Evolutionary conservation across 35 echinoderm and acorn worm species (phyloP), one percentile per base, ranked within the genome.

Genomic region (Ophiothrix spiculata): DNA sequence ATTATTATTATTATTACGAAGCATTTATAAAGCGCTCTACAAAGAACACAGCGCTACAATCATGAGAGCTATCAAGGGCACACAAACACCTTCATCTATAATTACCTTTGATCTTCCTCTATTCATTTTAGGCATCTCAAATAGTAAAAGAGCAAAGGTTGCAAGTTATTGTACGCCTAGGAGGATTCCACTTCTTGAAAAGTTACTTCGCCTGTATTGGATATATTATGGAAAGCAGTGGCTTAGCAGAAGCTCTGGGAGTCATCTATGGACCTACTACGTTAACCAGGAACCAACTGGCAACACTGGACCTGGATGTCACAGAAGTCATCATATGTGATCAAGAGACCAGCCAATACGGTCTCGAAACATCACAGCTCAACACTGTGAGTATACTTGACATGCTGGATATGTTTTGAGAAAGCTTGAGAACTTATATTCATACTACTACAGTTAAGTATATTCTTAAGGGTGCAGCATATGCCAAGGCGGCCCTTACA

Each of bases 401-500:
- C n/a, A n/a, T n/a, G n/a, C n/a, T n/a, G n/a, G n/a, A n/a, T n/a
- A n/a, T n/a, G n/a, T n/a, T n/a, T n/a, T n/a, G n/a, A n/a, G n/a
- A n/a, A n/a, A n/a, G n/a, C n/a, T n/a, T n/a, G n/a, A n/a, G n/a
- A n/a, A n/a, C n/a, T n/a, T n/a, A n/a, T n/a, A n/a, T n/a, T n/a
- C n/a, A n/a, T n/a, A n/a, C n/a, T n/a, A 54, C 8, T 54, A 87
- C 86, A 39, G 86, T 87, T 21, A 79, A 89, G 60, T 83, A 83
- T n/a, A 75, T 83, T 56, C 79, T 83, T 42, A 89, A 83, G 63
- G 88, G 79, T 83, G 88, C 88, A 83, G 88, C 88, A 83, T 90
- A 90, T 63, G 75, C 88, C 17, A 90, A 83, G 78, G 87, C 87
- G 6, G 15, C 74, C n/a, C n/a, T n/a, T n/a, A n/a, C n/a, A n/a